These are phyloP conservation scores for Cherax quadricarinatus DNA, from an alignment of 1,140 invertebrate species.

Conservation along the genomic window DNA sequence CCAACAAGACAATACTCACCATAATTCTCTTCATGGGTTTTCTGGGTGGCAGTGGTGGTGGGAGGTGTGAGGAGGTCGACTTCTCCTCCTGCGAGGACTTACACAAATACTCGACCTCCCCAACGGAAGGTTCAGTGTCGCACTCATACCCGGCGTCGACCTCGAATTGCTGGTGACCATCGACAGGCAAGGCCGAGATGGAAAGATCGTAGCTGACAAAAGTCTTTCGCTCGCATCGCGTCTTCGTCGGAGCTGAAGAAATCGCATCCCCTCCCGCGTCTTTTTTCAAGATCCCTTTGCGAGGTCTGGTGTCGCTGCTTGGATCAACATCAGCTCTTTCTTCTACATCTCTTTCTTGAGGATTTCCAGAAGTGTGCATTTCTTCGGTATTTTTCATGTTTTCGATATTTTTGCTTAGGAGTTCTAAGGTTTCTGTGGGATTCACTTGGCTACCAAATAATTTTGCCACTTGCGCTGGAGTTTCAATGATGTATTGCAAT, in stretches of 20 bases:
- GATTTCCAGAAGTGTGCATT: neutral
- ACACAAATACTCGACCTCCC: neutral
- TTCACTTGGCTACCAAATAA: neutral
- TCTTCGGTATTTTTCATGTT: neutral
- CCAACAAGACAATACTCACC: slow-evolving; percentile 16
- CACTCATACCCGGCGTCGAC: slow-evolving; percentile 42
- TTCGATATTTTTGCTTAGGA: neutral
- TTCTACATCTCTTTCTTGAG: no score
- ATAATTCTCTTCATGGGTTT: neutral
- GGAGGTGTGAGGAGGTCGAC: neutral
- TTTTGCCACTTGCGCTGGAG: slow-evolving; percentile 31
- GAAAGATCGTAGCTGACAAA: slow-evolving; percentile 45
- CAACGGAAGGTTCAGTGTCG: slow-evolving; percentile 44
- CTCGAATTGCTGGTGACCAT: neutral
- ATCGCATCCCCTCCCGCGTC: neutral
- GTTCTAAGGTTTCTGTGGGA: neutral
- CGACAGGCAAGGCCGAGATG: neutral
- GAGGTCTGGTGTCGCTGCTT: slow-evolving; percentile 5
- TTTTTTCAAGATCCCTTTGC: slow-evolving; percentile 55
- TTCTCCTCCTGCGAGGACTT: no score
- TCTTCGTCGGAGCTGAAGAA: neutral
- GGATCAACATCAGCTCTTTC: no score
- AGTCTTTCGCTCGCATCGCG: neutral
- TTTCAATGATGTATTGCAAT: slow-evolving; percentile 56
- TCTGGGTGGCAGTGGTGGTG: neutral